Conservation (phyloP, 2,888 invertebrate genomes). For the Sepiola atlantica region DNA sequence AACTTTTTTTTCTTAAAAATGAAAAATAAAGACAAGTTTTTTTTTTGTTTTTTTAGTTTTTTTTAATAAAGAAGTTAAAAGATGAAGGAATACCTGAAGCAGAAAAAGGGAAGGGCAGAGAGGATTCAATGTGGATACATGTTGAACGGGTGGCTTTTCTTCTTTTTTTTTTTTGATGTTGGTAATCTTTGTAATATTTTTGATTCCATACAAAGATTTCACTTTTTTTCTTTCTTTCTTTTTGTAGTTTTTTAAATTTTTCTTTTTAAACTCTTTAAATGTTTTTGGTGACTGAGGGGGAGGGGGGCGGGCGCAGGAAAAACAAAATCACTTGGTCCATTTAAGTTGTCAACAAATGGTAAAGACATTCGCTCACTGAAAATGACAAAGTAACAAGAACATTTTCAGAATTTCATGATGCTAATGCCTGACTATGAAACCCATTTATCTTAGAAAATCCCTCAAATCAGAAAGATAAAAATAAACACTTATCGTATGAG, state of each 20-base stretch:
- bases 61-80: constrained; percentile 12
- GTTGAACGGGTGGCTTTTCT: not conserved
- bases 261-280: not conserved
- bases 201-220: too few relatives aligned
- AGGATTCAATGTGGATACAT: not conserved
- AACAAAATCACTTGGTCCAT: not conserved
- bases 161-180: too few relatives aligned
- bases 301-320: not conserved
- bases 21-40: constrained; percentile 4
- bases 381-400: constrained; percentile 32
- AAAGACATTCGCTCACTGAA: constrained; percentile 1
- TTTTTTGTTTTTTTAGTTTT: not conserved
- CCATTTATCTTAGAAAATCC: not conserved
- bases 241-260: not conserved
- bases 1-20: not conserved
- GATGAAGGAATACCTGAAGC: not conserved
- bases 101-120: not conserved
- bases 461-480: not conserved
- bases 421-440: not conserved
- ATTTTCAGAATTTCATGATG: not conserved
- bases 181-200: not conserved
- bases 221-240: not conserved
- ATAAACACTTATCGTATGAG: not conserved
- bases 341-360: constrained; percentile 32
- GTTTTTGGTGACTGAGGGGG: not conserved